Base-by-base conservation (phyloP, 2,113 vertebrate species). In the Indri indri region DNA sequence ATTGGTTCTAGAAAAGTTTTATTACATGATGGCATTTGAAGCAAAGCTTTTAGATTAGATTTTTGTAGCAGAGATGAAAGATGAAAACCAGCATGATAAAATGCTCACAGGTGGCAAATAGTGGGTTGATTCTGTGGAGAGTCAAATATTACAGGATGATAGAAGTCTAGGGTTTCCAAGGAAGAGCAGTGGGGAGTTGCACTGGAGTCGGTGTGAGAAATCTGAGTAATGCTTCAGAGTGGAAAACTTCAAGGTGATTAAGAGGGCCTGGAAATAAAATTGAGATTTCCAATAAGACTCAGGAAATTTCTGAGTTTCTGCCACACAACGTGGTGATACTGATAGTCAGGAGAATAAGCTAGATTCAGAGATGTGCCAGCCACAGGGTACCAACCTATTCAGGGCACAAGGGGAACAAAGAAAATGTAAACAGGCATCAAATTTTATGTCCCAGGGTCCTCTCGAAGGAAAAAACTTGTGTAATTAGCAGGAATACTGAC, bases 1-100 rank as follows among this genome's bases (percentile, higher is more conserved):
- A 45, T 47, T 71, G n/a, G 65, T 91, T 80, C 77, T 37, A 40
- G 22, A 73, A 87, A 79, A 77, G 23, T 80, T 97, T 84, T 90
- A 76, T 77, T 85, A 61, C 57, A 34, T 65, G 45, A 90, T 95
- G 47, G 5, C 68, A 87, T 71, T 93, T 57, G 73, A 91, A 17
- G 22, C 59, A 96, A 84, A 76, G 14, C 14, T 57, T 70, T 77
- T 45, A 66, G 32, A 57, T 65, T 80, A 42, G 45, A 90, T 30
- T 77, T 91, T 92, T 94, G n/a, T 73, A 81, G 65, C 25, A 83
- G 66, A 91, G 42, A 40, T 50, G 32, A 73, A 65, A 82, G 73
- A 68, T 47, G 80, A 89, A 32, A 92, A 52, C 8, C 25, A 90
- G 52, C 14, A 82, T 20, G 68, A 52, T 12, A 32, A 80, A 63